Conservation (phyloP, 1,140 invertebrate species). For the fruit fly (Drosophila melanogaster) region DNA sequence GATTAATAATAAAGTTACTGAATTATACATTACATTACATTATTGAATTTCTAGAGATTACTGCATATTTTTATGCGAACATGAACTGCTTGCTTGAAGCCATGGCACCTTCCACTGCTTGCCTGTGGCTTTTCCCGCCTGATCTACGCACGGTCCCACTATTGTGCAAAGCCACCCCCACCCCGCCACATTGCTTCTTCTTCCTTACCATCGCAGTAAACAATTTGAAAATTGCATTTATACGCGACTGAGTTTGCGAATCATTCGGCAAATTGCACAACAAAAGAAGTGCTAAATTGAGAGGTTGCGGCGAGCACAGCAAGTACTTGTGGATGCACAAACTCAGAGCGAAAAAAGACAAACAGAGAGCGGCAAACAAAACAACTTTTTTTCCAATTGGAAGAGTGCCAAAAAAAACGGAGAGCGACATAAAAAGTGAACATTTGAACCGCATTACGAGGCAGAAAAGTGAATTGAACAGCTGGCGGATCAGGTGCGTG, state of each 20-base stretch:
- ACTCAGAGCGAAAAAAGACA: background rate
- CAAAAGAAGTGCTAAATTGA: slow-evolving; percentile 34
- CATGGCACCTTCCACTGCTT: background rate
- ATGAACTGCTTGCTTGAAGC: background rate
- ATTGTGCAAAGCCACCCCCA: background rate
- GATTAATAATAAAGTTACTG: no score
- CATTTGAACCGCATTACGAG: slow-evolving; percentile 27
- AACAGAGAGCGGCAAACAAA: slow-evolving; percentile 20
- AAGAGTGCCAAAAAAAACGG: slow-evolving; percentile 27
- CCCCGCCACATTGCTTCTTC: slow-evolving; percentile 2
- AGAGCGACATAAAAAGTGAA: slow-evolving; percentile 8
- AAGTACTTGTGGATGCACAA: background rate
- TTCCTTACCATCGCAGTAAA: slow-evolving; percentile 22
- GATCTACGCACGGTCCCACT: slow-evolving; percentile 2
- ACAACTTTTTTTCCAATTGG: slow-evolving; percentile 33
- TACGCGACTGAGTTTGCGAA: slow-evolving; percentile 20
- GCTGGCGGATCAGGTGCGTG: slow-evolving; percentile 22
- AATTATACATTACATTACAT: no score
- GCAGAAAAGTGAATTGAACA: slow-evolving; percentile 29
- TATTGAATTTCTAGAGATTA: no score
- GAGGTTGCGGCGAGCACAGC: slow-evolving; percentile 1
- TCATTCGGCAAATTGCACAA: slow-evolving; percentile 27
- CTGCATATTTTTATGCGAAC: no score
- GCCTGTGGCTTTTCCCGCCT: background rate
- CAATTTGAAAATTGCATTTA: slow-evolving; percentile 45